Percentiles rank a stretch among this genome's conserved stretches.
Evolutionary conservation across 64 coral and sea anemone genomes (phyloP).

Genomic region (Cladopsammia gracilis): DNA sequence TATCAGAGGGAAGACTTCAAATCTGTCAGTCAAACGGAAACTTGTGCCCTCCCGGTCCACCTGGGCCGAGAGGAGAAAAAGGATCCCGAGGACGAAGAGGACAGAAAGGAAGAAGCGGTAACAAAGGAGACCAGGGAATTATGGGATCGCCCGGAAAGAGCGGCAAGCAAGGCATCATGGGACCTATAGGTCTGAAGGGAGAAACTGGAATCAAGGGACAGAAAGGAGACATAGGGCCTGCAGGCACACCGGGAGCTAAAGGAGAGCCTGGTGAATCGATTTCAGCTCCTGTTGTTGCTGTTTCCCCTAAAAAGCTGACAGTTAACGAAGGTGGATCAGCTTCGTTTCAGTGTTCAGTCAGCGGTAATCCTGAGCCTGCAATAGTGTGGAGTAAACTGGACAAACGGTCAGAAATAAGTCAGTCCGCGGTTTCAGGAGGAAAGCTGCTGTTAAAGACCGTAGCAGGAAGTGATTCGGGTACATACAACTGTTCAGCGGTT

Average conservation of each 20-base stretch:
- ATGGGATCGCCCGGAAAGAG: too few species aligned
- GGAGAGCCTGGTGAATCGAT: constrained; percentile 6
- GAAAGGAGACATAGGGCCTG: background rate
- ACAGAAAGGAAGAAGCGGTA: background rate
- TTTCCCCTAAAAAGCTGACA: background rate
- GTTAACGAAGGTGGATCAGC: background rate
- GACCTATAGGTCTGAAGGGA: background rate
- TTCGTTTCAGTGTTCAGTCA: constrained; percentile 25
- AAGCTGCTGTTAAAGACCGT: too few species aligned
- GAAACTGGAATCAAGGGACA: background rate
- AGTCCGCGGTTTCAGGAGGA: background rate
- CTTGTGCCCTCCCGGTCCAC: background rate
- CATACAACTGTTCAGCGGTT: too few species aligned
- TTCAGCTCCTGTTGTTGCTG: background rate
- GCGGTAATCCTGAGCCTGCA: constrained; percentile 35
- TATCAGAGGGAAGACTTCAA: too few species aligned
- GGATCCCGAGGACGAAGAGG: background rate
- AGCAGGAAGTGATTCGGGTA: too few species aligned
- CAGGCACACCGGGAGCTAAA: constrained; percentile 31
- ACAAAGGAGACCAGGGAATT: background rate
- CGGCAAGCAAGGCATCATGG: background rate
- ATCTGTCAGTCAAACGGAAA: background rate
- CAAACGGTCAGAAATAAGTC: background rate
- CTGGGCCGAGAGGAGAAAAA: background rate
- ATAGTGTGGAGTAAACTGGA: constrained; percentile 50